Percentiles rank a stretch among this genome's conserved stretches.
phyloP scores from a whole-genome alignment of 2,113 vertebrate species.

The Saguinus imperator region DNA sequence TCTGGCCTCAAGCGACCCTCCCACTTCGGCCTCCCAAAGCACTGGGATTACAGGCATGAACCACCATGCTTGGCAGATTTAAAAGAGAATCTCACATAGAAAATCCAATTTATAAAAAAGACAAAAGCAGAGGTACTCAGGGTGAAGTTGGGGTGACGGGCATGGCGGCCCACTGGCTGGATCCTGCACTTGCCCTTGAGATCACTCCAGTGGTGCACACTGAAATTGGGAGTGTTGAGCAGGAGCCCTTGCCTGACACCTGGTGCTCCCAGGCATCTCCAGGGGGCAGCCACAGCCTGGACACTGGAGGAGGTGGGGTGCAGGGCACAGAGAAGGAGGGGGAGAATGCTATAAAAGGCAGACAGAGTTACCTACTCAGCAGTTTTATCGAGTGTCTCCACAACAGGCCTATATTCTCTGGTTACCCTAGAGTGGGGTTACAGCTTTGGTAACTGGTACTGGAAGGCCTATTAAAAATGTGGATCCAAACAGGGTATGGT shows the following conservation, averaged over 20 bases:
- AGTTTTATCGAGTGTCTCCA: neutral
- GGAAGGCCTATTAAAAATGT: neutral
- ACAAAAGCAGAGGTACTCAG: neutral
- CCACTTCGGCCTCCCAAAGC: no score
- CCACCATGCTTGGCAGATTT: no score
- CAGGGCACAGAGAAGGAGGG: neutral
- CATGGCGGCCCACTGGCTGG: neutral
- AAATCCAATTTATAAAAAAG: slow-evolving; percentile 33
- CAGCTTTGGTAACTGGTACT: neutral
- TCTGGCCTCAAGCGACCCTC: no score
- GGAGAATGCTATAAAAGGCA: neutral
- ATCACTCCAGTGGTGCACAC: neutral
- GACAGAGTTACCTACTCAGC: neutral
- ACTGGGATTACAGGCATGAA: no score
- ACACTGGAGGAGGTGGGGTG: neutral
- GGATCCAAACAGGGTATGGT: neutral
- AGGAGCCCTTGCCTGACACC: neutral
- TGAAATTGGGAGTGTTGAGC: neutral
- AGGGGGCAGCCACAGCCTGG: neutral
- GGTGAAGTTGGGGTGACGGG: neutral
- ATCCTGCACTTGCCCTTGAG: neutral
- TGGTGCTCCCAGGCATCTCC: neutral
- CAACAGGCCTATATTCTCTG: neutral
- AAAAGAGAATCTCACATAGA: neutral
- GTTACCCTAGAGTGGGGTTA: slow-evolving; percentile 22